A percentile compares a stretch with the other conserved stretches of the same genome.
These are phyloP conservation scores for Brassicogethes aeneus DNA, from an alignment of 2,888 invertebrate genomes.

Conservation along the genomic window DNA sequence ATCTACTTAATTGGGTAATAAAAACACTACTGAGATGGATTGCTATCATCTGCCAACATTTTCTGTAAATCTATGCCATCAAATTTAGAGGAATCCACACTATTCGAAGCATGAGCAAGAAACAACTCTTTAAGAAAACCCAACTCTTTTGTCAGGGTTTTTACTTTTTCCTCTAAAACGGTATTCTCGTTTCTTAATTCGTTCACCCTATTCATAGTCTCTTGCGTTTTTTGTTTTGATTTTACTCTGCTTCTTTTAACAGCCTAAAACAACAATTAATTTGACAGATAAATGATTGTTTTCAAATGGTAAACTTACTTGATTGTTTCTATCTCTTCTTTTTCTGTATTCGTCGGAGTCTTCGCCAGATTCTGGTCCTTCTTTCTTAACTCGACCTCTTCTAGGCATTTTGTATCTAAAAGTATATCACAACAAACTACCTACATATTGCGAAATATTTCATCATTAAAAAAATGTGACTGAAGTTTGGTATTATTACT, in stretches of 20 bases:
- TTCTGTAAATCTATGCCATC: constrained; percentile 50
- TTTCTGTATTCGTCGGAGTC: constrained; percentile 62
- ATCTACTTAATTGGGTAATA: too few relatives aligned
- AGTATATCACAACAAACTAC: too few relatives aligned
- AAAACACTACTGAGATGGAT: not conserved
- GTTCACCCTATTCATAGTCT: constrained; percentile 65
- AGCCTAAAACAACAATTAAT: constrained; percentile 48
- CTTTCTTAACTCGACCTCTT: constrained; percentile 30
- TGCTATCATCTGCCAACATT: constrained; percentile 44
- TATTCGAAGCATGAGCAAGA: constrained; percentile 66
- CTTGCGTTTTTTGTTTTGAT: constrained; percentile 66
- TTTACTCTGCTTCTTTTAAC: constrained; percentile 76
- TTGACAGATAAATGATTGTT: too few relatives aligned
- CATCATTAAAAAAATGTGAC: too few relatives aligned
- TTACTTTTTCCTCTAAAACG: constrained; percentile 70
- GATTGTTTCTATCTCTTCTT: constrained; percentile 69
- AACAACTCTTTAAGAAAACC: constrained; percentile 74
- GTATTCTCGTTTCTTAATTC: constrained; percentile 71
- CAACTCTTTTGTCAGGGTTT: constrained; percentile 70
- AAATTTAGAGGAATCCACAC: constrained; percentile 45
- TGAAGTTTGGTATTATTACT: too few relatives aligned
- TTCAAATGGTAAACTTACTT: constrained; percentile 51
- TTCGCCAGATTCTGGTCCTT: constrained; percentile 53
- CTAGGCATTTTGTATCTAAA: constrained; percentile 26
- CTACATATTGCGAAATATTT: not conserved